These are phyloP conservation scores for Pachyramphus minor DNA, from an alignment of 2,113 vertebrate species.

Conservation along the genomic window DNA sequence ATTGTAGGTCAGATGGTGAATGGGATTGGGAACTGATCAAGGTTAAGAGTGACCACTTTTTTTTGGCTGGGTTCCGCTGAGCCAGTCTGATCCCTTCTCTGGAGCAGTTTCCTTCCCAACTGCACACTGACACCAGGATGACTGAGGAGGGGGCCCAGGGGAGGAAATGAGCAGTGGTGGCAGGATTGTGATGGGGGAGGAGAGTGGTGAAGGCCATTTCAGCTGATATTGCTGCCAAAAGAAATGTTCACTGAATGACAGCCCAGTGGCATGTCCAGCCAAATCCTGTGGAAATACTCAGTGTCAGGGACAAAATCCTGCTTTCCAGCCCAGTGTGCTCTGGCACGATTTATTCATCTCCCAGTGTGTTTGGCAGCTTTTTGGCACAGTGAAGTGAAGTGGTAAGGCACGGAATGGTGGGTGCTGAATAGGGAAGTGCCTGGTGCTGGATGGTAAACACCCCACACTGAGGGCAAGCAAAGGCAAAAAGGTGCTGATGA, in stretches of 20 bases:
- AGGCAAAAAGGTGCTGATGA: neutral
- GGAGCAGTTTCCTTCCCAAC: neutral
- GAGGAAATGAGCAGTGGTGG: neutral
- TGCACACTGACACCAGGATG: neutral
- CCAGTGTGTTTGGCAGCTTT: neutral
- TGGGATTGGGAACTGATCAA: neutral
- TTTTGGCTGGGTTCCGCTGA: neutral
- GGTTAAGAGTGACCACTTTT: neutral
- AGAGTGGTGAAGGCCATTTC: conserved; percentile 15
- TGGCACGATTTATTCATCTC: neutral
- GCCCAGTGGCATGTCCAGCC: neutral
- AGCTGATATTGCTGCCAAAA: conserved; percentile 15
- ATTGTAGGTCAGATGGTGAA: neutral
- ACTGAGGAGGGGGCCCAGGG: neutral
- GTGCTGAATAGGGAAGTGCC: neutral
- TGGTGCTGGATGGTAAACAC: neutral
- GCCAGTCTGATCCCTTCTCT: neutral
- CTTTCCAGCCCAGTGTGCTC: neutral
- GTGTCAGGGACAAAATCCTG: neutral
- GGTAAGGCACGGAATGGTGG: neutral
- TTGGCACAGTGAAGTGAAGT: neutral
- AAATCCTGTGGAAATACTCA: neutral
- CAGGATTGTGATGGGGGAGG: neutral
- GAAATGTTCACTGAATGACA: neutral
- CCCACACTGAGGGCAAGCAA: neutral